Conservation (phyloP, 1,140 invertebrate genomes). For the Tribolium madens region DNA sequence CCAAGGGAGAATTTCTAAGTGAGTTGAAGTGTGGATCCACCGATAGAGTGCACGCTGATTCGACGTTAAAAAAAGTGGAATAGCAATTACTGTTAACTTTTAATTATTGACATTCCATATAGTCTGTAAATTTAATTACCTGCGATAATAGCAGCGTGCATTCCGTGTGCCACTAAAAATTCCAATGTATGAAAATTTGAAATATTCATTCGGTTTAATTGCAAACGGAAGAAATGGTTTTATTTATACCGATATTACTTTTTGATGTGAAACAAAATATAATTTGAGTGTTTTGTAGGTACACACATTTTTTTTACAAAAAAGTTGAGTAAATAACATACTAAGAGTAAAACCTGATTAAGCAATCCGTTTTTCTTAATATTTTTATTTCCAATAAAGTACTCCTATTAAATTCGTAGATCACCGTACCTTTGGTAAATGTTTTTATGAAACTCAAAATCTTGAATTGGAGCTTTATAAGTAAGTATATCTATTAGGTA, state of each 20-base stretch:
- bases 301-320: no score
- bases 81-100: not conserved
- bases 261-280: no score
- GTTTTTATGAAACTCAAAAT: no score
- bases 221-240: not conserved
- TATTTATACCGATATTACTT: not conserved
- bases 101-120: not conserved
- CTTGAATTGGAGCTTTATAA: no score
- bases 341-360: no score
- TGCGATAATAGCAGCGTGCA: not conserved
- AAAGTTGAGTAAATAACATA: no score
- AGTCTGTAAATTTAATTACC: not conserved
- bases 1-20: constrained; percentile 58
- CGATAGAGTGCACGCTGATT: not conserved
- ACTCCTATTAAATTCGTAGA: no score
- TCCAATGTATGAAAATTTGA: not conserved
- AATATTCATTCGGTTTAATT: not conserved
- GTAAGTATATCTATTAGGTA: no score
- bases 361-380: no score
- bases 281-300: no score
- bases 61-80: not conserved
- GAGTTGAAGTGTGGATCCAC: constrained; percentile 46
- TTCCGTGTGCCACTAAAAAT: not conserved
- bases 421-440: no score
- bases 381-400: no score